Evolutionary conservation across 2,888 invertebrate species (phyloP), one percentile per base, ranked within the genome.

Genomic region (Dendrolimus houi): DNA sequence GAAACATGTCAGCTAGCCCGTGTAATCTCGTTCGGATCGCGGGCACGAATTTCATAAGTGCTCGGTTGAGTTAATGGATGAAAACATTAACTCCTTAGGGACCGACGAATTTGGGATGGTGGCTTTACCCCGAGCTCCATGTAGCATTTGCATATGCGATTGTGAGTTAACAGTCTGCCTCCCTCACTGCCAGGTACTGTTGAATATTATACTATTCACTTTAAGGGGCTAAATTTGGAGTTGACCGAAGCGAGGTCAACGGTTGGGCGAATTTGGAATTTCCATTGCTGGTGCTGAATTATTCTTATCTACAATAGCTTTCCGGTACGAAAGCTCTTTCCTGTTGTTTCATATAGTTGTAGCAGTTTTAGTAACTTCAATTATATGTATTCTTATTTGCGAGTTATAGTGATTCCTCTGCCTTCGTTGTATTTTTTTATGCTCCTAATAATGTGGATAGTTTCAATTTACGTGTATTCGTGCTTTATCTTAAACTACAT

Each of bases 11-110:
- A 80, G 79, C 75, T 77, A 77, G 79, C 75, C 81, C 75, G 72
- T 81, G 80, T 87, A 85, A 87, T 86, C 85, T 83, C 70, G 79
- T 85, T 83, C 83, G 80, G 83, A 86, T 86, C 85, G 84, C 81
- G 85, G 77, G 79, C 84, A 85, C 80, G 85, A 87, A 85, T 84
- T 86, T 87, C 86, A 87, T 86, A 87, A 87, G 85, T 85, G 85
- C 83, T 81, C 75, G 80, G 75, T 80, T 73, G 75, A 81, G 80
- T 81, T 86, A 87, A 87, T 87, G 85, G 86, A 81, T 83, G 85
- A 84, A 87, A 86, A 85, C 86, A 87, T 87, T 86, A 87, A 87
- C 84, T 85, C 82, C 75, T 77, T 64, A 61, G 81, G 72, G 72
- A 66, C 72, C 74, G 67, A 70, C 73, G 72, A 74, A 68, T 71